phyloP scores from a whole-genome alignment of 2,797 vertebrate species.

The Pseudochromis fuscus region DNA sequence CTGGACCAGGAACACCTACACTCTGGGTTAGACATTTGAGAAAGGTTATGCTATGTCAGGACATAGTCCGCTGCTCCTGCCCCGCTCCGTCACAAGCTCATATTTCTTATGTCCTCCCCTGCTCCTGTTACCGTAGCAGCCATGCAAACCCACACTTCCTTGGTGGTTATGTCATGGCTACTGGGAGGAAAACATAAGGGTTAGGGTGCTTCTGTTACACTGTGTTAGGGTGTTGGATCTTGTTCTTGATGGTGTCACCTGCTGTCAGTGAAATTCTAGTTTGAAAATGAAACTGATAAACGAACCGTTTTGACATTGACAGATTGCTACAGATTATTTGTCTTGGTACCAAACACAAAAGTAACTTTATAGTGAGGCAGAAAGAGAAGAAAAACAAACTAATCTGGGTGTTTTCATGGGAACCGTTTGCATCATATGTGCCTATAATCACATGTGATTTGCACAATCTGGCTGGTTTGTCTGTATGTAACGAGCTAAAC shows the following conservation, averaged over 20 bases:
- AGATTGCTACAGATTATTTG: neutral
- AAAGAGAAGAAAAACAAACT: neutral
- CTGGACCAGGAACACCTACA: conserved; percentile 13
- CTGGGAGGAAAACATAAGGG: conserved; percentile 44
- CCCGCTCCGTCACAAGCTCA: conserved; percentile 68
- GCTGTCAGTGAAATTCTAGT: conserved; percentile 17
- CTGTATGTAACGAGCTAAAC: conserved; percentile 19
- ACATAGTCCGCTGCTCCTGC: conserved; percentile 46
- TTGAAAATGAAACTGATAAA: conserved; percentile 13
- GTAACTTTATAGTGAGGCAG: neutral
- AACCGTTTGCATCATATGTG: neutral
- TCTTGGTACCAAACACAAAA: neutral
- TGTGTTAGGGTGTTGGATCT: conserved; percentile 1
- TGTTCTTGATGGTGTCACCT: neutral
- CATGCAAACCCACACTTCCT: conserved; percentile 70
- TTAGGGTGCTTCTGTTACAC: conserved; percentile 30
- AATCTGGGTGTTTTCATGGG: neutral
- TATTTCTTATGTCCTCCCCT: conserved; percentile 75
- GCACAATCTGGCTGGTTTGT: neutral
- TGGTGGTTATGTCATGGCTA: conserved; percentile 72
- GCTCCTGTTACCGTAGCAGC: conserved; percentile 78
- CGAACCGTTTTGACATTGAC: neutral
- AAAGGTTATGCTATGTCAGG: conserved; percentile 74
- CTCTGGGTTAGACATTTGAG: conserved; percentile 65
- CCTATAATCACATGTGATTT: conserved; percentile 23